Evolutionary conservation across 92 coral and sea anemone species (phyloP).

Genomic region (Ricordea florida): DNA sequence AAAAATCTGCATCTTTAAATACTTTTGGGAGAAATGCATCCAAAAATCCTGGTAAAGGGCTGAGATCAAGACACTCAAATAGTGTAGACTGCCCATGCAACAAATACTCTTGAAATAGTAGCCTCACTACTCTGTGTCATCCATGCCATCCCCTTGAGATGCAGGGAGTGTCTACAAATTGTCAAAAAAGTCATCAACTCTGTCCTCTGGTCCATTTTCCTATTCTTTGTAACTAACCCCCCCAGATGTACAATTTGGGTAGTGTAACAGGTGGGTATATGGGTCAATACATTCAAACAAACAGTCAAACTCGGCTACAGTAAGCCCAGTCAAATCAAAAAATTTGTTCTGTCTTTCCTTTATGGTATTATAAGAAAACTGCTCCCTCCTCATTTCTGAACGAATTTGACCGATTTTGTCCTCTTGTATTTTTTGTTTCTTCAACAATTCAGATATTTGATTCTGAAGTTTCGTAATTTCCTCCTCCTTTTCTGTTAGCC

Average conservation of each 20-base stretch:
- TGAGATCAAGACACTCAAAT: too few species aligned
- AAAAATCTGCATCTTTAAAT: neutral
- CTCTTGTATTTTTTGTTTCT: neutral
- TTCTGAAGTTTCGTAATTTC: neutral
- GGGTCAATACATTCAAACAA: slow-evolving; percentile 22
- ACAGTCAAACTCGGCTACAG: slow-evolving; percentile 12
- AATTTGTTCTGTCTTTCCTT: neutral
- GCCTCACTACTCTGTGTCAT: neutral
- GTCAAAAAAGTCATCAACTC: slow-evolving; percentile 3
- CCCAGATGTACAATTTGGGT: slow-evolving; percentile 16
- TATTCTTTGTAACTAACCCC: slow-evolving; percentile 10
- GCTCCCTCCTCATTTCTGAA: slow-evolving; percentile 18
- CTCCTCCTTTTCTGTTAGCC: neutral
- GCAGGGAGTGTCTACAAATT: neutral
- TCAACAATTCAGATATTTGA: neutral
- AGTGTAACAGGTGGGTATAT: neutral
- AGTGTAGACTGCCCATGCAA: too few species aligned
- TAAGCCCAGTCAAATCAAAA: neutral
- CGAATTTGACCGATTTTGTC: neutral
- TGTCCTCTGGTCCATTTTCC: neutral
- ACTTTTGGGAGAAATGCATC: slow-evolving; percentile 14
- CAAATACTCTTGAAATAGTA: too few species aligned
- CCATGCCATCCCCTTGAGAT: neutral
- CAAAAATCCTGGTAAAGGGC: neutral
- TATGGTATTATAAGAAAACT: neutral